phyloP scores from a whole-genome alignment of 1,140 invertebrate genomes.

The Metaphire vulgaris region DNA sequence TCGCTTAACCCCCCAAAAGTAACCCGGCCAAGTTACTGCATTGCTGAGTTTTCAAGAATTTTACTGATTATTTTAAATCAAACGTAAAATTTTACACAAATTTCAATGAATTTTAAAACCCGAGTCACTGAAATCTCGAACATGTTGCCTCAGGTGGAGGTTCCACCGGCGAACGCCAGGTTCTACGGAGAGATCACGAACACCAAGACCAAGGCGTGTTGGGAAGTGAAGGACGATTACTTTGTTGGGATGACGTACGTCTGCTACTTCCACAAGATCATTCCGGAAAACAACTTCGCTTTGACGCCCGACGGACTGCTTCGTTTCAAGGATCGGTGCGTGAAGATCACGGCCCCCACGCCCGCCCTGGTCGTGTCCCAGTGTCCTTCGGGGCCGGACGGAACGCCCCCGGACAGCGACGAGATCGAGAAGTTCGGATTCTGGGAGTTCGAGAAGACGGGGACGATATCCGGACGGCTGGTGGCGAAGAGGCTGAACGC shows the following conservation, averaged over 20 bases:
- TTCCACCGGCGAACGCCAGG: slow-evolving; percentile 27
- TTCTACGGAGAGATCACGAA: slow-evolving; percentile 32
- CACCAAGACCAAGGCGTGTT: slow-evolving; percentile 26
- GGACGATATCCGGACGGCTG: slow-evolving; percentile 3
- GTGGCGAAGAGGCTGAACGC: not conserved
- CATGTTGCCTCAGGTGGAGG: slow-evolving; percentile 33
- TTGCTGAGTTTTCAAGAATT: too few species aligned
- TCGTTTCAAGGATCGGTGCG: slow-evolving; percentile 27
- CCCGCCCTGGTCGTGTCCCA: slow-evolving; percentile 14
- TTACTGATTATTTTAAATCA: too few species aligned
- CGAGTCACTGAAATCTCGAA: too few species aligned
- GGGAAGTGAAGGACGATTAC: slow-evolving; percentile 25
- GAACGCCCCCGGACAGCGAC: not conserved
- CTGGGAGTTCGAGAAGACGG: slow-evolving; percentile 16
- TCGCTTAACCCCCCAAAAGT: too few species aligned
- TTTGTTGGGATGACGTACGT: slow-evolving; percentile 30
- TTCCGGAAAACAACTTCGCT: slow-evolving; percentile 31
- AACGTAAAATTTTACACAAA: too few species aligned
- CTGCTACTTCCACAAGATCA: slow-evolving; percentile 30
- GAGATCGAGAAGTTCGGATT: slow-evolving; percentile 18
- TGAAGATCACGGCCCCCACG: slow-evolving; percentile 15
- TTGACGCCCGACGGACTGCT: slow-evolving; percentile 26
- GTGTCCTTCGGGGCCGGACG: slow-evolving; percentile 16
- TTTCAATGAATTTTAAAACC: too few species aligned
- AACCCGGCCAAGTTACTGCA: too few species aligned